Percentiles rank a stretch among this genome's conserved stretches.
phyloP scores from a whole-genome alignment of 2,113 vertebrate genomes.

The Phalacrocorax pelagicus region DNA sequence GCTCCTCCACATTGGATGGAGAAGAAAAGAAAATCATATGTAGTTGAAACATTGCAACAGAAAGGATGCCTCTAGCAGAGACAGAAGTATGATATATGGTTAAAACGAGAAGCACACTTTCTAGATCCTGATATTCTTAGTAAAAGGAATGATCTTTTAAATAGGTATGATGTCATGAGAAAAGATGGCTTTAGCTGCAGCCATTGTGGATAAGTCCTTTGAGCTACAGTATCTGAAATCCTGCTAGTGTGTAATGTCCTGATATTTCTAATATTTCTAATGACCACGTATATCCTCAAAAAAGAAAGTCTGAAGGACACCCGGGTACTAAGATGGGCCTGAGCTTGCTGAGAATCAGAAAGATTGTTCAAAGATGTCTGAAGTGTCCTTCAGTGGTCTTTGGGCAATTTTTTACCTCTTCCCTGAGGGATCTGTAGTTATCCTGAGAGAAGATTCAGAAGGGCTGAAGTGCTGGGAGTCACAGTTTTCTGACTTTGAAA shows the following conservation, averaged over 20 bases:
- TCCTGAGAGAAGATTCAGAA: not conserved
- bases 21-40: not conserved
- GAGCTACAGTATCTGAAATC: not conserved
- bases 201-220: not conserved
- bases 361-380: not conserved
- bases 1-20: fast-evolving
- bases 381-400: not conserved
- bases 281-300: not conserved
- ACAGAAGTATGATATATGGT: not conserved
- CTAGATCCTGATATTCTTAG: not conserved
- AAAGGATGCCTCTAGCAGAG: not conserved
- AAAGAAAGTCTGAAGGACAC: not conserved
- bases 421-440: not conserved
- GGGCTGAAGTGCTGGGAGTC: not conserved
- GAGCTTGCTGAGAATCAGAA: not conserved
- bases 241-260: not conserved
- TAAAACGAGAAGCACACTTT: not conserved
- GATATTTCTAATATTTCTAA: not conserved
- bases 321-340: not conserved
- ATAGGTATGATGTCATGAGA: not conserved
- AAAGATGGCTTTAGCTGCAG: not conserved
- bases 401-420: not conserved
- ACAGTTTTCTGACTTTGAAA: not conserved
- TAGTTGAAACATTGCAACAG: not conserved
- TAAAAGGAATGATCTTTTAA: not conserved